phyloP scores from a whole-genome alignment of 2,797 vertebrate species.

The Urocyon cinereoargenteus region DNA sequence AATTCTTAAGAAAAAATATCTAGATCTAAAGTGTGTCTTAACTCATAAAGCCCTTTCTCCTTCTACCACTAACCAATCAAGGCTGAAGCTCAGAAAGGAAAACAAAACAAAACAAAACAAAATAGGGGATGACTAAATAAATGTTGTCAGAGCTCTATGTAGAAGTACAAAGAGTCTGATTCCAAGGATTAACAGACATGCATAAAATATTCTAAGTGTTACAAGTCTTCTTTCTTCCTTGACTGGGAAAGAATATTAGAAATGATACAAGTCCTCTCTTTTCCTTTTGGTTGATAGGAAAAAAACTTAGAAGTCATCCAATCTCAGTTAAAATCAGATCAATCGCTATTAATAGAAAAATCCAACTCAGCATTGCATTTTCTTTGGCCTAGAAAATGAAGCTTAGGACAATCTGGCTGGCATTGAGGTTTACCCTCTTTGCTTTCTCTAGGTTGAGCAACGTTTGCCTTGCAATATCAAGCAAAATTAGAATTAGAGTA shows the following conservation, averaged over 20 bases:
- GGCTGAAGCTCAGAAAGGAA: background rate
- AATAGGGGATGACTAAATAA: background rate
- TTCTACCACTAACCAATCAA: background rate
- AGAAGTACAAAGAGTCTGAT: background rate
- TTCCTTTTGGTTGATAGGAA: slow-evolving; percentile 9
- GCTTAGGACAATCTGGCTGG: background rate
- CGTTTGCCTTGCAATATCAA: slow-evolving; percentile 35
- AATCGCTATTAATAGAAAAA: slow-evolving; percentile 66
- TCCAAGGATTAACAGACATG: background rate
- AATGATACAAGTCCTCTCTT: background rate
- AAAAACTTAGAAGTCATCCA: slow-evolving; percentile 64
- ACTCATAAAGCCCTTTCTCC: background rate
- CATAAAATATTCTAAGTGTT: slow-evolving; percentile 18
- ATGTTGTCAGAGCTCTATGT: background rate
- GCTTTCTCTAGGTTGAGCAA: slow-evolving; percentile 40
- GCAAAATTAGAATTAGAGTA: slow-evolving; percentile 65
- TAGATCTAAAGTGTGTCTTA: background rate
- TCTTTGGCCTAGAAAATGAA: slow-evolving; percentile 69
- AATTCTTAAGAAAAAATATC: background rate
- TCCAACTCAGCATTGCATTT: slow-evolving; percentile 67
- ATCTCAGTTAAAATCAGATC: slow-evolving; percentile 62
- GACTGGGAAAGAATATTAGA: slow-evolving; percentile 17
- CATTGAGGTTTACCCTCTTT: background rate
- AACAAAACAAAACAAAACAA: too few relatives aligned
- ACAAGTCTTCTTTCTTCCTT: background rate